These are phyloP conservation scores for Syngnathus scovelli DNA, from an alignment of 2,113 vertebrate species.

Conservation along the genomic window DNA sequence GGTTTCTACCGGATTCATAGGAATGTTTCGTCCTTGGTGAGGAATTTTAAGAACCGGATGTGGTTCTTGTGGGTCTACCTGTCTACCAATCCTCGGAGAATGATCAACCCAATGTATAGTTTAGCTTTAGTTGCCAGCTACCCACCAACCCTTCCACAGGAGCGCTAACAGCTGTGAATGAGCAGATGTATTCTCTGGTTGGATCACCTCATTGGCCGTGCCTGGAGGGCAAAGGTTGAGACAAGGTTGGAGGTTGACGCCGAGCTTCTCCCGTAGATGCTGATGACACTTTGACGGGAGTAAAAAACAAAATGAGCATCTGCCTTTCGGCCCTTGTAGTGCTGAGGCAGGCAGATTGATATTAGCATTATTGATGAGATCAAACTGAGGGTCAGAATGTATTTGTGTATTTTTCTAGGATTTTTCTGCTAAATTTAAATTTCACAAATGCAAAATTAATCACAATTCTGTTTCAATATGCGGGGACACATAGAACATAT, in stretches of 20 bases:
- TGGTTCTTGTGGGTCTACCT: too few species aligned
- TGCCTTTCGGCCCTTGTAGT: slow-evolving; percentile 1
- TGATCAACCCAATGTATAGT: too few species aligned
- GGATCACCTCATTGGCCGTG: slow-evolving; percentile 37
- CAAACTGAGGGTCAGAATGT: too few species aligned
- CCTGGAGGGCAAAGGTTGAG: slow-evolving; percentile 63
- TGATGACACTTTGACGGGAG: slow-evolving; percentile 13
- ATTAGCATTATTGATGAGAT: slow-evolving; percentile 57
- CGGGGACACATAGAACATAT: too few species aligned
- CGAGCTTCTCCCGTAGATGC: slow-evolving; percentile 55
- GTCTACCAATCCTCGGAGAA: too few species aligned
- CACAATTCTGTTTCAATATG: too few species aligned
- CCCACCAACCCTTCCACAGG: slow-evolving; percentile 27
- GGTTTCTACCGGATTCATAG: neutral
- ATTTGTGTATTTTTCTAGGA: too few species aligned
- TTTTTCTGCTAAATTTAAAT: too few species aligned
- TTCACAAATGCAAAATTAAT: too few species aligned
- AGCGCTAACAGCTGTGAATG: slow-evolving; percentile 68
- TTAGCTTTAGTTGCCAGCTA: too few species aligned
- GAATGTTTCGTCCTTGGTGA: too few species aligned
- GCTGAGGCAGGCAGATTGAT: slow-evolving; percentile 11
- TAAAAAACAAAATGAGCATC: slow-evolving; percentile 44
- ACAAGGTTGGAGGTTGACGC: slow-evolving; percentile 47
- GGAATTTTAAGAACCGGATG: too few species aligned
- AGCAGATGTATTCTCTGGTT: slow-evolving; percentile 70